These are phyloP conservation scores for Rhagophthalmus giganteus DNA, from an alignment of 2,888 invertebrate species.

Conservation along the genomic window DNA sequence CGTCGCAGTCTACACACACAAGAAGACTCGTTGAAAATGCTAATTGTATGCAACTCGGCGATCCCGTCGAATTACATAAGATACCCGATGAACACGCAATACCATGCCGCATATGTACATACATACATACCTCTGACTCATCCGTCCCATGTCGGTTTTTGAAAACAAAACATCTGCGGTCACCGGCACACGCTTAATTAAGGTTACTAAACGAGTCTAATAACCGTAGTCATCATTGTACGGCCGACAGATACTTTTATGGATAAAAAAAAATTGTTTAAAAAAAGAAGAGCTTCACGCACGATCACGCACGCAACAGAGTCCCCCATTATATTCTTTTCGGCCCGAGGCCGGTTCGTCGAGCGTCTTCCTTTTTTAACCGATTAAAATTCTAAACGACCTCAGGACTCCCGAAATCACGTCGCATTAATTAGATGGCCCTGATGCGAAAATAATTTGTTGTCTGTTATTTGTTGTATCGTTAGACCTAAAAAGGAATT, in stretches of 20 bases:
- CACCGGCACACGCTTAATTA: slow-evolving; percentile 35
- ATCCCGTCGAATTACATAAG: slow-evolving; percentile 17
- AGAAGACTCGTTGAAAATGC: slow-evolving; percentile 16
- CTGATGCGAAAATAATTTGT: slow-evolving; percentile 8
- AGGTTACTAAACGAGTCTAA: slow-evolving; percentile 37
- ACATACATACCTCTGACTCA: slow-evolving; percentile 21
- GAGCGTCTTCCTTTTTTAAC: background rate
- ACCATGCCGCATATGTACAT: slow-evolving; percentile 12
- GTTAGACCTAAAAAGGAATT: too few species aligned
- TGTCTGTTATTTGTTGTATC: too few species aligned
- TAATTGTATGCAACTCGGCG: slow-evolving; percentile 22
- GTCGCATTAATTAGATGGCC: slow-evolving; percentile 2
- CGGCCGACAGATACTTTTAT: slow-evolving; percentile 15
- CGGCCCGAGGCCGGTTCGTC: background rate
- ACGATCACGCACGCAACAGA: slow-evolving; percentile 8
- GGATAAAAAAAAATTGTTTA: slow-evolving; percentile 19
- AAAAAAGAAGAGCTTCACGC: slow-evolving; percentile 2
- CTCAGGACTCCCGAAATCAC: slow-evolving; percentile 2
- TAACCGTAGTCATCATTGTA: slow-evolving; percentile 35
- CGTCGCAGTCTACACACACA: slow-evolving; percentile 3
- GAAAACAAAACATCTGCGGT: slow-evolving; percentile 32
- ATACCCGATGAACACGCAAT: slow-evolving; percentile 7
- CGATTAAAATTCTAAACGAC: background rate
- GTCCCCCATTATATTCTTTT: too few species aligned
- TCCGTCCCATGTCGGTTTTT: background rate